These are phyloP conservation scores for Ommatoiulus sabulosus DNA, from an alignment of 2,888 invertebrate genomes.

Conservation along the genomic window DNA sequence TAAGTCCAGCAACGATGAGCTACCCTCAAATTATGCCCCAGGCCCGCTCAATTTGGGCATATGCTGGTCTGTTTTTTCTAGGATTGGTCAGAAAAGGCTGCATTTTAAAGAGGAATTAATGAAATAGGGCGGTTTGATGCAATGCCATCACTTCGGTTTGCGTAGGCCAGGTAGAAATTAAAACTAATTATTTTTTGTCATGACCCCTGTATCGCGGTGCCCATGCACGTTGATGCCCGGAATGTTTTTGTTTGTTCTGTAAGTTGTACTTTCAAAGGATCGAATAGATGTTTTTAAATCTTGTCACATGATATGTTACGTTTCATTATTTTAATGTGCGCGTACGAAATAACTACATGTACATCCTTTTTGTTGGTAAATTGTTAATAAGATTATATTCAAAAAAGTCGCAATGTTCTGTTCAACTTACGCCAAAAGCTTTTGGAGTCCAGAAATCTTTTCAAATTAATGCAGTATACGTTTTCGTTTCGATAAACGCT, in stretches of 20 bases:
- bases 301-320: neutral
- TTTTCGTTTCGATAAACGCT: no score
- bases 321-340: neutral
- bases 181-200: slow-evolving; percentile 21
- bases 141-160: neutral
- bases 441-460: no score
- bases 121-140: slow-evolving; percentile 22
- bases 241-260: neutral
- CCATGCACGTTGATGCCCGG: neutral
- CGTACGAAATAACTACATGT: no score
- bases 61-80: neutral
- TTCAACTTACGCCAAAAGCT: no score
- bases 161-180: slow-evolving; percentile 27
- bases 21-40: slow-evolving; percentile 7
- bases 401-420: no score
- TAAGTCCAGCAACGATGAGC: neutral
- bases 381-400: no score
- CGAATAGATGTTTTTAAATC: neutral
- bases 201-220: neutral
- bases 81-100: neutral
- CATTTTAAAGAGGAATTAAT: neutral
- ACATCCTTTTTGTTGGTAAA: no score
- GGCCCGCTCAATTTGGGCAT: slow-evolving; percentile 21
- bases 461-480: no score
- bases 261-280: neutral